These are phyloP conservation scores for Tridacna crocea DNA, from an alignment of 2,888 invertebrate genomes.

Conservation along the genomic window DNA sequence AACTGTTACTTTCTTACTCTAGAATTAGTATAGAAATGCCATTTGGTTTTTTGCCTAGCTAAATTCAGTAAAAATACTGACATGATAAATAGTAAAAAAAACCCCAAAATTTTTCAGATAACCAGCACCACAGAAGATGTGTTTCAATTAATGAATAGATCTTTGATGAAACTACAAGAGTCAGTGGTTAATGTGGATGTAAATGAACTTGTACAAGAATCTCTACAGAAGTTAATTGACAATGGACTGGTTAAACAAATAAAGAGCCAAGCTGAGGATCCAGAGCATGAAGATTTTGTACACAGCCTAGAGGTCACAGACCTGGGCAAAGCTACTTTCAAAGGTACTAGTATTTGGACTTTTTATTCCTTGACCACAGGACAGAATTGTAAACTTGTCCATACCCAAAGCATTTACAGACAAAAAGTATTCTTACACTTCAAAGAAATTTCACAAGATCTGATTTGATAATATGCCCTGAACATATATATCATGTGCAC, in stretches of 20 bases:
- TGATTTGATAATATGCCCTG: too few relatives aligned
- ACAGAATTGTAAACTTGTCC: too few relatives aligned
- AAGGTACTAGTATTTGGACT: slow-evolving; percentile 85
- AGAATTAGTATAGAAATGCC: too few relatives aligned
- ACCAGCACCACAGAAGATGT: slow-evolving; percentile 69
- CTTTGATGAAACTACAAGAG: slow-evolving; percentile 89
- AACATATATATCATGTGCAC: too few relatives aligned
- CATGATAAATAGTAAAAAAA: too few relatives aligned
- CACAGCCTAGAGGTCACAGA: slow-evolving; percentile 79
- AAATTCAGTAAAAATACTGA: too few relatives aligned
- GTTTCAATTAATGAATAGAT: slow-evolving; percentile 86
- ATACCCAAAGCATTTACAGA: too few relatives aligned
- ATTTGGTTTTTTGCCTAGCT: too few relatives aligned
- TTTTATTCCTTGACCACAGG: too few relatives aligned
- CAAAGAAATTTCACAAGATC: too few relatives aligned
- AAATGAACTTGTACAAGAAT: slow-evolving; percentile 61
- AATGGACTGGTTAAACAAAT: slow-evolving; percentile 73
- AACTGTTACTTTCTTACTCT: too few relatives aligned
- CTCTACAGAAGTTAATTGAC: slow-evolving; percentile 77
- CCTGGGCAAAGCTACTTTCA: slow-evolving; percentile 92
- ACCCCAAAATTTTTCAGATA: slow-evolving; percentile 53
- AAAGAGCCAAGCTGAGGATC: slow-evolving; percentile 49
- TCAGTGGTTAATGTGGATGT: slow-evolving; percentile 67
- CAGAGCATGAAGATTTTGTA: slow-evolving; percentile 14
- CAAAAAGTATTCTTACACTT: too few relatives aligned